These are phyloP conservation scores for Nicator chloris DNA, from an alignment of 2,113 vertebrate genomes.

Conservation along the genomic window DNA sequence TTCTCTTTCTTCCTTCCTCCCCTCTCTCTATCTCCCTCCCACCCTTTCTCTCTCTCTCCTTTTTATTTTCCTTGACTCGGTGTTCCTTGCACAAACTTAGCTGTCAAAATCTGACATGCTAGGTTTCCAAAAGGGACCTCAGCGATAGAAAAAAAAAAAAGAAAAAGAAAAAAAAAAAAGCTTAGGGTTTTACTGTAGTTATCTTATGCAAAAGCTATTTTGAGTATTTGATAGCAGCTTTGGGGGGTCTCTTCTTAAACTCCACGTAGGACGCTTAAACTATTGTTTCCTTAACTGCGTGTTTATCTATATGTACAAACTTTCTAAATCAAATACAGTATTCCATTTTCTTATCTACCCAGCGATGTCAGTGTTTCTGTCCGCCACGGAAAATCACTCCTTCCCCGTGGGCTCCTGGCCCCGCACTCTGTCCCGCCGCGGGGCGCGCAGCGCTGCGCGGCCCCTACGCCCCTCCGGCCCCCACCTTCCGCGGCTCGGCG, in stretches of 20 bases:
- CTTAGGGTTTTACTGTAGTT: constrained; percentile 79
- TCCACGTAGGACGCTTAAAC: constrained; percentile 86
- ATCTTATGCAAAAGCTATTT: constrained; percentile 88
- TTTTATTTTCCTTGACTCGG: constrained; percentile 83
- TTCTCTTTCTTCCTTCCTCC: constrained; percentile 62
- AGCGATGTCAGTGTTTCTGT: constrained; percentile 76
- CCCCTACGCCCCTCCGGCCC: not conserved
- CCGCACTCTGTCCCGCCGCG: not conserved
- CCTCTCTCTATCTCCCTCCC: not conserved
- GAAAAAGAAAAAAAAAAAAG: constrained; percentile 48
- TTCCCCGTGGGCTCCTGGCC: not conserved
- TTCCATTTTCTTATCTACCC: constrained; percentile 89
- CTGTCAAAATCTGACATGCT: constrained; percentile 80
- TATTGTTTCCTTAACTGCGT: constrained; percentile 87
- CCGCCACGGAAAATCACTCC: not conserved
- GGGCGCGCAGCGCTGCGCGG: not conserved
- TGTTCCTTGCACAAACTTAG: constrained; percentile 87
- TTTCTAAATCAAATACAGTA: constrained; percentile 97
- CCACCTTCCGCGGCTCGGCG: not conserved
- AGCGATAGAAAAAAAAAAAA: constrained; percentile 44
- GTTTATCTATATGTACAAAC: constrained; percentile 94
- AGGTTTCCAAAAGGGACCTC: constrained; percentile 72
- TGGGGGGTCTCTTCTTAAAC: constrained; percentile 76
- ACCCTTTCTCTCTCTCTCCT: constrained; percentile 68
- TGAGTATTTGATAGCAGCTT: constrained; percentile 83